Conservation (phyloP, 2,797 vertebrate genomes). For the Borostomias antarcticus region DNA sequence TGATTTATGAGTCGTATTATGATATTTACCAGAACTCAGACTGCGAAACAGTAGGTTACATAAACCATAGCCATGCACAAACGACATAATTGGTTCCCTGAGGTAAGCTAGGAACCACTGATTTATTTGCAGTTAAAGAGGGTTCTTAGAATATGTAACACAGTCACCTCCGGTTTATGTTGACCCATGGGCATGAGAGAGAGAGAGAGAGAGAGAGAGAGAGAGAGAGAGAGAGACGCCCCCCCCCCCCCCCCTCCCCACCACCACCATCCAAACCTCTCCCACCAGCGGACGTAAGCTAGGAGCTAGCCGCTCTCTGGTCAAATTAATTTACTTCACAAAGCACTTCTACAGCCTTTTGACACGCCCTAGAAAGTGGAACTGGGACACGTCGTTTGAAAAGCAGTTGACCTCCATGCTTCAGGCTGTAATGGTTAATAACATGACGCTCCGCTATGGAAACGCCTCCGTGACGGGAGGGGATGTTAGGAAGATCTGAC, state of each 20-base stretch:
- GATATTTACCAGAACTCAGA: conserved; percentile 71
- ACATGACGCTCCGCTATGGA: conserved; percentile 51
- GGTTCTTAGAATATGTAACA: conserved; percentile 50
- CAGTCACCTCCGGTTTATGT: conserved; percentile 45
- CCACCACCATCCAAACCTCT: not conserved
- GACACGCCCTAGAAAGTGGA: conserved; percentile 37
- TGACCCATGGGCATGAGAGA: conserved; percentile 31
- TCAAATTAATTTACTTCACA: not conserved
- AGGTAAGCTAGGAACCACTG: conserved; percentile 56
- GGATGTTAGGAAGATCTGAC: conserved; percentile 57
- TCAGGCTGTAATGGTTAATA: conserved; percentile 51
- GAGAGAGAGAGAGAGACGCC: too few relatives aligned
- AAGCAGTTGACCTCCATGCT: not conserved
- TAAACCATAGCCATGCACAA: conserved; percentile 68
- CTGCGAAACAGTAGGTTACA: conserved; percentile 70
- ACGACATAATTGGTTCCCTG: conserved; percentile 69
- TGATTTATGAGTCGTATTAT: conserved; percentile 71
- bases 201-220: too few relatives aligned
- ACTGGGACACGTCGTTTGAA: conserved; percentile 20
- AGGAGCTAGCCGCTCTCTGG: not conserved
- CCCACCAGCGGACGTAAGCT: conserved; percentile 48
- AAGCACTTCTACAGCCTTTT: conserved; percentile 22
- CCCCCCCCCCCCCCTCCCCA: not conserved
- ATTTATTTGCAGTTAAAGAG: conserved; percentile 70
- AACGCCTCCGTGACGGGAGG: conserved; percentile 47